A percentile compares a stretch with the other conserved stretches of the same genome.
Evolutionary conservation across 2,797 vertebrate genomes (phyloP).

Genomic region (Neosilurus mollespiculum): DNA sequence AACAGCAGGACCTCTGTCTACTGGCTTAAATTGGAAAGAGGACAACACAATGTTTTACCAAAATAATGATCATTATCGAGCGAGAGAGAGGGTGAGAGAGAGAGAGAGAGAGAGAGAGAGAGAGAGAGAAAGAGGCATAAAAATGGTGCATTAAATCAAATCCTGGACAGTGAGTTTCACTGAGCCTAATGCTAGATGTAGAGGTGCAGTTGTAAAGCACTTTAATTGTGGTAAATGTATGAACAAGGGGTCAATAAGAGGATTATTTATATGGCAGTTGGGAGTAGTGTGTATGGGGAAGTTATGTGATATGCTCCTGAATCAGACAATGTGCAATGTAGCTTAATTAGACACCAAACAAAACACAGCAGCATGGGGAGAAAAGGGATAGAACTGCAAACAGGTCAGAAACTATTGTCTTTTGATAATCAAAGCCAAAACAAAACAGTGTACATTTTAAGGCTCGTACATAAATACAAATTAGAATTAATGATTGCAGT

Average conservation of each 20-base stretch:
- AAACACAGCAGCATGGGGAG: not conserved
- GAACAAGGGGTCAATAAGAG: not conserved
- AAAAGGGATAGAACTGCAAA: not conserved
- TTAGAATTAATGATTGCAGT: not conserved
- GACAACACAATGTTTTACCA: constrained; percentile 22
- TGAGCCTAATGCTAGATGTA: not conserved
- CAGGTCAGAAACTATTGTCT: not conserved
- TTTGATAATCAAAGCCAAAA: not conserved
- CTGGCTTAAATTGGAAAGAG: constrained; percentile 40
- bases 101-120: not conserved
- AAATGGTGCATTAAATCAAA: constrained; percentile 34
- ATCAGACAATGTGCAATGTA: not conserved
- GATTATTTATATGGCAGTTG: not conserved
- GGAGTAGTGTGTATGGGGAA: constrained; percentile 6
- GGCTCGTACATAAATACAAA: not conserved
- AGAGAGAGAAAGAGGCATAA: not conserved
- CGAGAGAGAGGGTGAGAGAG: not conserved
- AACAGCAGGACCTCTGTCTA: constrained; percentile 41
- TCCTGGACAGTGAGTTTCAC: constrained; percentile 19
- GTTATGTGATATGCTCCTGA: not conserved
- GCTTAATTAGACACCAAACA: constrained; percentile 14
- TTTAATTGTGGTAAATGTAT: not conserved
- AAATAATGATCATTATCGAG: constrained; percentile 27
- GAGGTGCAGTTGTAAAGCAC: not conserved
- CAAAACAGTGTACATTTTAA: not conserved